phyloP scores from a whole-genome alignment of 1,140 invertebrate genomes.

The Zaprionus tsacasi region DNA sequence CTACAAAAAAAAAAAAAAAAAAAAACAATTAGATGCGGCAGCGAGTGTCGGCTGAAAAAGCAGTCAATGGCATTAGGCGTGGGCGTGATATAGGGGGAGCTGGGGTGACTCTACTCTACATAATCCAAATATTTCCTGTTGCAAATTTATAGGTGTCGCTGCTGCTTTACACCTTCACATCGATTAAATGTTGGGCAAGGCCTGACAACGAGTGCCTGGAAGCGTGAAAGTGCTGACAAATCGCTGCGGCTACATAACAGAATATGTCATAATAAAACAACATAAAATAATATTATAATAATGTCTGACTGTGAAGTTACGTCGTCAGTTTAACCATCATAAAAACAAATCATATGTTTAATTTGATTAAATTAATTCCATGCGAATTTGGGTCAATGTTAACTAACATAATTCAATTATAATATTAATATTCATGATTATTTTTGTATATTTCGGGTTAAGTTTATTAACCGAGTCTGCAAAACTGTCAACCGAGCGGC shows the following conservation, averaged over 20 bases:
- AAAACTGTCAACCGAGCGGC: slow-evolving; percentile 10
- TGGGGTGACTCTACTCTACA: neutral
- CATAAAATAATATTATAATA: slow-evolving; percentile 32
- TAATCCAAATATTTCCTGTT: slow-evolving; percentile 36
- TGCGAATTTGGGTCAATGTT: slow-evolving; percentile 70
- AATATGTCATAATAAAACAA: slow-evolving; percentile 16
- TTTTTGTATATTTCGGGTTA: neutral
- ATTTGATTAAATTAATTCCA: slow-evolving; percentile 57
- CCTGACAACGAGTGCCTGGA: slow-evolving; percentile 36
- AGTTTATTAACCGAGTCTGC: slow-evolving; percentile 26
- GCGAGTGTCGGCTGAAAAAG: neutral
- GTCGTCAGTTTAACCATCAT: neutral
- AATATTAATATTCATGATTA: slow-evolving; percentile 9
- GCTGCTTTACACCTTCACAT: slow-evolving; percentile 12
- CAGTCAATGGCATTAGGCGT: slow-evolving; percentile 42
- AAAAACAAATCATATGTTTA: slow-evolving; percentile 31
- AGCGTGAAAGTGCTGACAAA: slow-evolving; percentile 68
- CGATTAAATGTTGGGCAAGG: slow-evolving; percentile 75
- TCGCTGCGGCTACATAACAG: slow-evolving; percentile 42
- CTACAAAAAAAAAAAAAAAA: neutral
- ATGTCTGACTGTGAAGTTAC: neutral
- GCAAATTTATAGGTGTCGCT: slow-evolving; percentile 38
- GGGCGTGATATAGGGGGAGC: neutral
- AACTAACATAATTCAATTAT: slow-evolving; percentile 58
- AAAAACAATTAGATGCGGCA: slow-evolving; percentile 80